Evolutionary conservation across 2,113 vertebrate species (phyloP).

Genomic region (Saguinus midas): DNA sequence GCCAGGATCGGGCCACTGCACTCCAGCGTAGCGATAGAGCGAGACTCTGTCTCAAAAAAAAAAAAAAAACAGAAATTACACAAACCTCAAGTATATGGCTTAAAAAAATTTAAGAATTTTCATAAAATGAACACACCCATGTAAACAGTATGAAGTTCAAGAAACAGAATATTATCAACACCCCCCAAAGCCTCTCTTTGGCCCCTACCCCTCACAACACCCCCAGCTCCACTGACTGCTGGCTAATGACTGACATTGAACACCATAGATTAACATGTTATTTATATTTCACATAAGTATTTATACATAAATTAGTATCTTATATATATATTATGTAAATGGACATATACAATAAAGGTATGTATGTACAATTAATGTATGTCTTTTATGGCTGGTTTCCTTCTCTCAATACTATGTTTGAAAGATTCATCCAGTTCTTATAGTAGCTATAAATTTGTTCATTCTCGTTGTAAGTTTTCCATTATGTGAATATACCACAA

Average conservation of each 20-base stretch:
- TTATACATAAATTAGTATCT: background rate
- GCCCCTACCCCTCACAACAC: background rate
- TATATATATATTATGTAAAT: background rate
- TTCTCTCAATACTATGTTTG: background rate
- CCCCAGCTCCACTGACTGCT: background rate
- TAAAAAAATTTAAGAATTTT: background rate
- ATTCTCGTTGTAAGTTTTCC: background rate
- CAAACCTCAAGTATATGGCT: background rate
- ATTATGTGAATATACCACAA: background rate
- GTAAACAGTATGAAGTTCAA: background rate
- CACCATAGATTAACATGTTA: background rate
- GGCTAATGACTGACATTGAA: background rate
- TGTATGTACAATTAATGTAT: background rate
- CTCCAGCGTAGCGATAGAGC: no score
- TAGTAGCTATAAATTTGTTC: background rate
- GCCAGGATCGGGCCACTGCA: no score
- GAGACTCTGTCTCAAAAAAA: no score
- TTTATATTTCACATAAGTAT: background rate
- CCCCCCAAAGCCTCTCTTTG: background rate
- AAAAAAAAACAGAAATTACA: background rate
- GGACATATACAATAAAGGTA: background rate
- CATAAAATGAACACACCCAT: background rate
- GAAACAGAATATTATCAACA: background rate
- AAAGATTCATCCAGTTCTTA: background rate
- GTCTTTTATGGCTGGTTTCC: background rate